Evolutionary conservation across 2,888 invertebrate genomes (phyloP), one percentile per base, ranked within the genome.

Genomic region (Odontocerum albicorne): DNA sequence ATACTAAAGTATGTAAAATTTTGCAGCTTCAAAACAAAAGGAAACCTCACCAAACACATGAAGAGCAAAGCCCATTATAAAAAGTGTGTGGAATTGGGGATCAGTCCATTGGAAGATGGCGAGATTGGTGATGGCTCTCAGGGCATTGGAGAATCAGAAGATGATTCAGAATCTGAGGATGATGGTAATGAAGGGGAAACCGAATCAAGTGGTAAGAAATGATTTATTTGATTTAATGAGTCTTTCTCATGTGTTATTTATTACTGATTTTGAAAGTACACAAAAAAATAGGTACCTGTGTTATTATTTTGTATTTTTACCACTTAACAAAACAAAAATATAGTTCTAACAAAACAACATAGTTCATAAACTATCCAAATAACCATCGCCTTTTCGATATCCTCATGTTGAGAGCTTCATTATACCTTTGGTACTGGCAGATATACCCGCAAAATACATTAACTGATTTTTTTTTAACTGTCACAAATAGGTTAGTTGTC

Each of bases 31-130:
- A 98, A 98, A 76, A 98, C 97, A 2, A 97, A 97, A 72, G 96
- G 97, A 10, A 98, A 98, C 70, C 77, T 98, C 57, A 97, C 97
- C 1, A 98, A 97, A 72, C 97, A 98, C 72, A 94, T 97, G 92
- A 96, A 96, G 71, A 96, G 97, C 53, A 98, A 97, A 75, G 90
- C 96, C 1, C 98, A 98, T 72, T 92, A 90, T 66, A 95, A 95
- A 72, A 93, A 92, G 68, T 96, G 95, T 72, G 81, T 87, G 19
- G 92, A 93, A 66, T 79, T 88, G 63, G 92, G 88, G 59, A 87
- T 92, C 62, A 83, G 83, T 66, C 92, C 92, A 1, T 86, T 86
- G 42, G 88, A 88, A 63, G 84, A 85, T 20, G 79, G 71, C 0
- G 85, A 84, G 17, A 76, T 73, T 50, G 80, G 83, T 6, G 80